These are phyloP conservation scores for Stigmatopora argus DNA, from an alignment of 2,113 vertebrate genomes.

Conservation along the genomic window DNA sequence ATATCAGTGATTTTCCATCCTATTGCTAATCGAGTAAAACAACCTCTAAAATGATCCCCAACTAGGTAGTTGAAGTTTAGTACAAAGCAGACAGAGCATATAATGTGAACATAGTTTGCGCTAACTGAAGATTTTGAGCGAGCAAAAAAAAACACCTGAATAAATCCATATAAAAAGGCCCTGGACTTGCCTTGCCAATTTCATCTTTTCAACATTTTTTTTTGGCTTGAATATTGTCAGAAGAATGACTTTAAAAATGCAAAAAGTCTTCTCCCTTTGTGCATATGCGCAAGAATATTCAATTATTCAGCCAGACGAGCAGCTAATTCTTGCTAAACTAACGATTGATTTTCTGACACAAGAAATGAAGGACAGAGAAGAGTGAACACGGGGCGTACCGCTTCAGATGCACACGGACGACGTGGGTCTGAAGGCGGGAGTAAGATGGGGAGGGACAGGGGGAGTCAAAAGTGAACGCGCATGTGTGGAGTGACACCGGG, in stretches of 20 bases:
- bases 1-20: too few relatives aligned
- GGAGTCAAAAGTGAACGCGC: conserved; percentile 11
- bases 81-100: too few relatives aligned
- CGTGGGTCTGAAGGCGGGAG: conserved; percentile 37
- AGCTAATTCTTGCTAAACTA: conserved; percentile 65
- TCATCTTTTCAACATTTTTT: not conserved
- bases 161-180: not conserved
- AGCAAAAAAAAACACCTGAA: not conserved
- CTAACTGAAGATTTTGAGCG: too few relatives aligned
- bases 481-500: conserved; percentile 12
- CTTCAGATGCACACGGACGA: conserved; percentile 40
- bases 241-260: not conserved
- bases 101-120: too few relatives aligned
- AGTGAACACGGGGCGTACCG: conserved; percentile 14
- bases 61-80: too few relatives aligned
- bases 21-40: too few relatives aligned
- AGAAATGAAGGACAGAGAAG: conserved; percentile 48
- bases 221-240: not conserved
- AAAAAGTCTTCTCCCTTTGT: conserved; percentile 2
- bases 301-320: conserved; percentile 75
- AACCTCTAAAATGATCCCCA: too few relatives aligned
- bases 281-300: conserved; percentile 36
- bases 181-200: not conserved
- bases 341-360: conserved; percentile 91
- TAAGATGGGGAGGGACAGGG: conserved; percentile 19